Evolutionary conservation across 2,797 vertebrate genomes (phyloP), one percentile per base, ranked within the genome.

Genomic region (Synanceia verrucosa): DNA sequence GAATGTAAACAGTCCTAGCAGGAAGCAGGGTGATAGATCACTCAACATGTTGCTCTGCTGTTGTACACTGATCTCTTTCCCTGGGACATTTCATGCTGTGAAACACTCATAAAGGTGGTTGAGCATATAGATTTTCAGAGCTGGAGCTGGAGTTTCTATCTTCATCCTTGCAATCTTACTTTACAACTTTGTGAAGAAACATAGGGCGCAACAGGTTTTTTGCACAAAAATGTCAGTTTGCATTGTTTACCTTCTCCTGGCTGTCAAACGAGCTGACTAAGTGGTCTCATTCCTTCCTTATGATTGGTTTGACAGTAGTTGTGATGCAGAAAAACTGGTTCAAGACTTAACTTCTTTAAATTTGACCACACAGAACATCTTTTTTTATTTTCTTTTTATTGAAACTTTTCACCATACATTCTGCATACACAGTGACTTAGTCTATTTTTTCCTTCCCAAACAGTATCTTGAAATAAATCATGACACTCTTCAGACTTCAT

Each of bases 1-100:
- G 65, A 84, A 90, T 86, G 81, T 89, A 91, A 91, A 87, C 88
- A 73, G 65, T 55, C 26, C 0, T 6, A 62, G 76, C 73, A 82
- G 84, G 79, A 90, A 87, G 70, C 48, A 34, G 70, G 46, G 68
- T 70, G 67, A 80, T 46, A 39, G 68, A 84, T 83, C 71, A 62
- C 55, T 14, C 44, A 53, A 28, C 28, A 3, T 46, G 39, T 47
- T 19, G 14, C 37, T 51, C 24, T 59, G 71, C 68, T 48, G 58
- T 46, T 33, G 3, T 23, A 29, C 52, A 13, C 9, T 10, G 23
- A n/a, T 37, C 3, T 39, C n/a, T 64, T 43, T 46, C 5, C 12
- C 11, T 19, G 3, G 12, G 28, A n/a, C 6, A 13, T 48, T 26
- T 51, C 43, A 26, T 44, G 23, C n/a, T 14, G 9, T 9, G 14